Evolutionary conservation across 2,888 invertebrate species (phyloP).

Genomic region (Penaeus monodon): DNA sequence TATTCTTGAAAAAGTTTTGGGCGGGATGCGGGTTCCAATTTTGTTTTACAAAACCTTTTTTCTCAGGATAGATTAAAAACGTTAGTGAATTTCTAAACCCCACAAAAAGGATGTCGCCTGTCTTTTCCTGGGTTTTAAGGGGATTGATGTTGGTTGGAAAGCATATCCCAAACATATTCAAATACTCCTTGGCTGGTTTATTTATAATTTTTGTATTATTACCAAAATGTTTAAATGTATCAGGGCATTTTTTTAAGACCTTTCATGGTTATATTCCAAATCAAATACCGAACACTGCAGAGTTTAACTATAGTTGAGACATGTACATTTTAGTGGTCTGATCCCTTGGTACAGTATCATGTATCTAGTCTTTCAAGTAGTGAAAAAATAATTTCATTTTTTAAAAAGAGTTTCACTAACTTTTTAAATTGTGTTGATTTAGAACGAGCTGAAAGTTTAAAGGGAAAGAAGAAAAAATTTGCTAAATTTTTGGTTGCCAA

Average conservation of each 20-base stretch:
- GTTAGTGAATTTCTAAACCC: slow-evolving; percentile 18
- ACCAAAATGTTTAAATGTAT: slow-evolving; percentile 30
- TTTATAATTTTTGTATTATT: slow-evolving; percentile 44
- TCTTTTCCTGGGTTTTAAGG: slow-evolving; percentile 41
- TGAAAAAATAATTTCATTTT: background rate
- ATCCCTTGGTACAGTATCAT: slow-evolving; percentile 26
- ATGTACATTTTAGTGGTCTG: slow-evolving; percentile 24
- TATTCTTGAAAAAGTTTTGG: slow-evolving; percentile 35
- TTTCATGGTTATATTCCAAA: slow-evolving; percentile 13
- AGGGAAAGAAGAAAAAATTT: slow-evolving; percentile 24
- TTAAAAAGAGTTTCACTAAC: slow-evolving; percentile 32
- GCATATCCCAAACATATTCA: slow-evolving; percentile 9
- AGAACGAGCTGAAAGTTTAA: background rate
- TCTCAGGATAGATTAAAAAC: slow-evolving; percentile 33
- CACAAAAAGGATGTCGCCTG: background rate
- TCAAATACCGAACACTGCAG: slow-evolving; percentile 25
- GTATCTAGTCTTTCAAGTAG: background rate
- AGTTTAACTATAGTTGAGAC: slow-evolving; percentile 22
- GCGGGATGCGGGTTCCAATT: slow-evolving; percentile 30
- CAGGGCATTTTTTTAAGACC: slow-evolving; percentile 21
- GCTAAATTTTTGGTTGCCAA: slow-evolving; percentile 38
- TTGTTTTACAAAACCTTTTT: slow-evolving; percentile 49
- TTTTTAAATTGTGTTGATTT: slow-evolving; percentile 9
- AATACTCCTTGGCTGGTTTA: slow-evolving; percentile 33
- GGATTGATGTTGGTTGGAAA: slow-evolving; percentile 33